Percentiles rank a stretch among this genome's conserved stretches.
Conservation (phyloP, 2,113 vertebrate genomes). For the Empidonax traillii region DNA sequence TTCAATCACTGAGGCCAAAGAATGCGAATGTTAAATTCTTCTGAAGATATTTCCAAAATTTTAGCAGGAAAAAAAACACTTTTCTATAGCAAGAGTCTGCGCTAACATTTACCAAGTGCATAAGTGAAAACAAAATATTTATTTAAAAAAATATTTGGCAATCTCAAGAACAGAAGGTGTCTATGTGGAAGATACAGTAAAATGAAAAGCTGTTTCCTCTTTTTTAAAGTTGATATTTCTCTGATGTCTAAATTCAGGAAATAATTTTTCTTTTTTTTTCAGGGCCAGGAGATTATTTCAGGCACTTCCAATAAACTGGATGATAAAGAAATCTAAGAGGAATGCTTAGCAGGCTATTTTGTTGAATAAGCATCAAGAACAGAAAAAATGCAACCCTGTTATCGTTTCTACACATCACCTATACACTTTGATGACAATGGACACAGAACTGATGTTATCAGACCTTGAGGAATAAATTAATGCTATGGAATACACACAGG, state of each 20-base stretch:
- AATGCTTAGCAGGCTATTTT: slow-evolving; percentile 8
- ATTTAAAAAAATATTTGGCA: not conserved
- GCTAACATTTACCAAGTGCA: not conserved
- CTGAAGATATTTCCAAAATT: not conserved
- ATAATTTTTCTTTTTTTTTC: not conserved
- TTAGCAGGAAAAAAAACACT: not conserved
- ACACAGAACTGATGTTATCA: slow-evolving; percentile 15
- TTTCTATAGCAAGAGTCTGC: not conserved
- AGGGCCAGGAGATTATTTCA: not conserved
- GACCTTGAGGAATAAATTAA: slow-evolving; percentile 47
- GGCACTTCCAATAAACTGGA: not conserved
- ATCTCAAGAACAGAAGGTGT: not conserved
- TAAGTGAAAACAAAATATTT: not conserved
- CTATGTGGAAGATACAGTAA: not conserved
- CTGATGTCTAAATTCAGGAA: not conserved
- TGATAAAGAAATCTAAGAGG: not conserved
- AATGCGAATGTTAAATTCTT: not conserved
- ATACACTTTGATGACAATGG: not conserved
- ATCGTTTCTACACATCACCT: slow-evolving; percentile 17
- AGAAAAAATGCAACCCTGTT: slow-evolving; percentile 29
- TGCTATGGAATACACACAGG: not conserved
- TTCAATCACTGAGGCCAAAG: not conserved
- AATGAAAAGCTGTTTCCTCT: not conserved
- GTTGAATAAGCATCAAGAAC: slow-evolving; percentile 10
- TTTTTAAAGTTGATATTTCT: not conserved